phyloP scores from a whole-genome alignment of 2,797 vertebrate species.

The Morus bassanus region DNA sequence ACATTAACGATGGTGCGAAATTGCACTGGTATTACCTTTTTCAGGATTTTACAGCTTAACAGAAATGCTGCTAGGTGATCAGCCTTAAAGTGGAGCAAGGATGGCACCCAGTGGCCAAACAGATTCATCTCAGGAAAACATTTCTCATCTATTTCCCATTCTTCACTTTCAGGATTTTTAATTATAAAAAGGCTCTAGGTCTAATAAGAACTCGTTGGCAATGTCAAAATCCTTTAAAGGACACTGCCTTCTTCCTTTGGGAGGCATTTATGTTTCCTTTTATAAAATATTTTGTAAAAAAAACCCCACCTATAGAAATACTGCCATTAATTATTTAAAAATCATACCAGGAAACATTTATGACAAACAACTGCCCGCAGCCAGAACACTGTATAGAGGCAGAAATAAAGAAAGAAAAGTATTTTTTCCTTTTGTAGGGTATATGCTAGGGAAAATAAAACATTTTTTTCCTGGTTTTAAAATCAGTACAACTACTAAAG shows the following conservation, averaged over 20 bases:
- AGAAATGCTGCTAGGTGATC: conserved; percentile 4
- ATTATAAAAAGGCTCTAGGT: neutral
- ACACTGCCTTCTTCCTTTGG: neutral
- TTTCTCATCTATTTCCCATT: neutral
- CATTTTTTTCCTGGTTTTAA: neutral
- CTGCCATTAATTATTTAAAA: neutral
- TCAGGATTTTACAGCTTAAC: conserved; percentile 45
- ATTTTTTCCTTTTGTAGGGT: neutral
- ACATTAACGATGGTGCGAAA: conserved; percentile 49
- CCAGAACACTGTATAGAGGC: neutral
- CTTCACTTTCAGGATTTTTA: neutral
- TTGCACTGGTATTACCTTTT: conserved; percentile 43
- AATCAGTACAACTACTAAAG: neutral
- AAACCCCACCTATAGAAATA: neutral
- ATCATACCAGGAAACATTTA: neutral
- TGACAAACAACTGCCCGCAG: neutral
- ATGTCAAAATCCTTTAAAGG: neutral
- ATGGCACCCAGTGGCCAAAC: conserved; percentile 82
- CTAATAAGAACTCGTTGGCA: neutral
- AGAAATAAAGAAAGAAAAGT: neutral
- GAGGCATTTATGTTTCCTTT: neutral
- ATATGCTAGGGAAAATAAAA: neutral
- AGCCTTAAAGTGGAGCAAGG: conserved; percentile 77
- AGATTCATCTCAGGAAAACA: conserved; percentile 54
- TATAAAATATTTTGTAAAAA: neutral